These are phyloP conservation scores for Palloptera scutellata DNA, from an alignment of 2,888 invertebrate species.

Conservation along the genomic window DNA sequence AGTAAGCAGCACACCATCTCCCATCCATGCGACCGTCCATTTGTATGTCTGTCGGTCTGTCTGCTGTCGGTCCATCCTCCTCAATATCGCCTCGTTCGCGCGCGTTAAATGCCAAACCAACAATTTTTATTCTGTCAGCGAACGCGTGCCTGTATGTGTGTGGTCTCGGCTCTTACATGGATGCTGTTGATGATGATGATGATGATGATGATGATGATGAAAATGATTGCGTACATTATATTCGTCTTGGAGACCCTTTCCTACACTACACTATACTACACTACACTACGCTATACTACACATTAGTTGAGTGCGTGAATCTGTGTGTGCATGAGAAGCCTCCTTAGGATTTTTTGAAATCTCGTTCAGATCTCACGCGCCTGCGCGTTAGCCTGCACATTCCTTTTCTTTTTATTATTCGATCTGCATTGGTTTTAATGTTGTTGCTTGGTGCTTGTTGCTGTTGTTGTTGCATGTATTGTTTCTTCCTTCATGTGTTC, in stretches of 20 bases:
- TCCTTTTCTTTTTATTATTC: constrained; percentile 9
- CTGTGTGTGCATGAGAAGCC: too few species aligned
- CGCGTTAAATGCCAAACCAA: constrained; percentile 64
- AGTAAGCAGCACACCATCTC: constrained; percentile 10
- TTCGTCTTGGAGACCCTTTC: constrained; percentile 17
- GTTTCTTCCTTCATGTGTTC: too few species aligned
- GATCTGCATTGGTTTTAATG: not conserved
- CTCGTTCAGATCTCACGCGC: constrained; percentile 58
- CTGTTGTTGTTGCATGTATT: too few species aligned
- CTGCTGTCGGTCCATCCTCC: constrained; percentile 35
- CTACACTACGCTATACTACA: too few species aligned
- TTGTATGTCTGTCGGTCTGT: constrained; percentile 12
- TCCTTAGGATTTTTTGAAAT: constrained; percentile 40
- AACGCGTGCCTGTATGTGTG: constrained; percentile 66
- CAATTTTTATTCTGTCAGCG: constrained; percentile 65
- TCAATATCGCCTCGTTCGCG: constrained; percentile 62
- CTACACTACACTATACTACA: not conserved
- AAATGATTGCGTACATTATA: constrained; percentile 14
- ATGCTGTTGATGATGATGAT: not conserved
- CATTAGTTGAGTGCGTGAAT: too few species aligned
- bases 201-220: not conserved
- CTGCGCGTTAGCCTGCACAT: constrained; percentile 42
- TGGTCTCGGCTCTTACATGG: constrained; percentile 56
- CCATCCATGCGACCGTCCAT: constrained; percentile 19
- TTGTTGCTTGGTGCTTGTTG: too few species aligned